A percentile compares a stretch with the other conserved stretches of the same genome.
Evolutionary conservation across 2,113 vertebrate genomes (phyloP).

Genomic region (Salvator merianae): DNA sequence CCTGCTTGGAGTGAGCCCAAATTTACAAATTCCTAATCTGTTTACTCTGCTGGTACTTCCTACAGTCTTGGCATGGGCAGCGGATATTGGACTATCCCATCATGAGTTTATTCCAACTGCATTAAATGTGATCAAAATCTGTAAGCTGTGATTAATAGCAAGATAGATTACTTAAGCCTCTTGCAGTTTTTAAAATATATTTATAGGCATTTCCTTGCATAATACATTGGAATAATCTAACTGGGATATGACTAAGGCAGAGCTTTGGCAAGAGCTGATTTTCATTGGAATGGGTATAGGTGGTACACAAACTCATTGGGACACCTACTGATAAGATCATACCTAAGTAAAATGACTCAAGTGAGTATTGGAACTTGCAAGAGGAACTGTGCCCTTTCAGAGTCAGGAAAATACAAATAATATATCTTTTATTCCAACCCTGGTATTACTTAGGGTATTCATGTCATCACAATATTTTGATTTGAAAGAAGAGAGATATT

Average conservation of each 20-base stretch:
- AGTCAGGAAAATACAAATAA: background rate
- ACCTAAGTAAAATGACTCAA: too few species aligned
- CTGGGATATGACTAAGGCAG: background rate
- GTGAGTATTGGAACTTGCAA: too few species aligned
- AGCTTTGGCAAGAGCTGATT: background rate
- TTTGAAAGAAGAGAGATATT: rapidly evolving
- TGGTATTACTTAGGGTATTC: too few species aligned
- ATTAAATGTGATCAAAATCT: background rate
- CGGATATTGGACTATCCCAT: too few species aligned
- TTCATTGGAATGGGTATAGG: background rate
- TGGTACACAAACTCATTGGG: background rate
- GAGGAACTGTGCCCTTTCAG: too few species aligned
- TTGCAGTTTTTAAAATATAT: background rate
- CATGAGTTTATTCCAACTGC: too few species aligned
- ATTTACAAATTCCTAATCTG: too few species aligned
- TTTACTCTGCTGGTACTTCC: background rate
- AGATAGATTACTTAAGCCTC: background rate
- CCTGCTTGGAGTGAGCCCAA: too few species aligned
- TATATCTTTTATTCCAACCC: background rate
- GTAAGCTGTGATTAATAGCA: background rate
- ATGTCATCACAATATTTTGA: background rate
- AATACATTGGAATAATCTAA: background rate
- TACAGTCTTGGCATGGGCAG: background rate
- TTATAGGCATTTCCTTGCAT: background rate
- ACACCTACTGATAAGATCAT: background rate